Evolutionary conservation across 2,888 invertebrate species (phyloP).

Genomic region (Athalia cordata): DNA sequence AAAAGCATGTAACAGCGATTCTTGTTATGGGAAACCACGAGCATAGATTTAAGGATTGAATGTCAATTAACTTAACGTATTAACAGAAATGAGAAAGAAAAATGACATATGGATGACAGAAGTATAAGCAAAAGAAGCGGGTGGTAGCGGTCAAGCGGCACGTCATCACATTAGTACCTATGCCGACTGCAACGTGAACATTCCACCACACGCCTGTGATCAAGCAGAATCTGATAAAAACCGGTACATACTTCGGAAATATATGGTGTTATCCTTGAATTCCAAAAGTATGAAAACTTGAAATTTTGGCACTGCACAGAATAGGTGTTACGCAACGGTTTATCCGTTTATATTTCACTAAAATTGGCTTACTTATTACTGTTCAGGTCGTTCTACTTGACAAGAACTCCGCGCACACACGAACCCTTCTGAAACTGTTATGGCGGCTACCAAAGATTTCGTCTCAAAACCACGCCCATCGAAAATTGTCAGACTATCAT

Average conservation of each 20-base stretch:
- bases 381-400: slow-evolving; percentile 42
- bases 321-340: slow-evolving; percentile 23
- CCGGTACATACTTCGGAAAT: slow-evolving; percentile 7
- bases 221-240: slow-evolving; percentile 30
- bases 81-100: slow-evolving; percentile 5
- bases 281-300: background rate
- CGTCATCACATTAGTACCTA: slow-evolving; percentile 45
- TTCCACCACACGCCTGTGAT: slow-evolving; percentile 24
- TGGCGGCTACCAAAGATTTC: slow-evolving; percentile 63
- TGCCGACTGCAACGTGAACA: slow-evolving; percentile 26
- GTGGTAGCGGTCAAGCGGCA: slow-evolving; percentile 40
- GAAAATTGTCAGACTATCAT: slow-evolving; percentile 58
- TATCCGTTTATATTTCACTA: slow-evolving; percentile 25
- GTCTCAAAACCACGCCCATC: slow-evolving; percentile 68
- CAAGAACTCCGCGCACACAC: slow-evolving; percentile 56
- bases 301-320: slow-evolving; percentile 8
- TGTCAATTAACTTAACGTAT: background rate
- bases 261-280: background rate
- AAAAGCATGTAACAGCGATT: no score
- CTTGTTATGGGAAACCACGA: background rate
- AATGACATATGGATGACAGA: slow-evolving; percentile 48
- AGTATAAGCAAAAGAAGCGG: slow-evolving; percentile 29
- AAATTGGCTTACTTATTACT: slow-evolving; percentile 39
- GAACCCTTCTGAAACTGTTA: slow-evolving; percentile 61
- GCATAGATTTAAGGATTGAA: background rate